phyloP scores from a whole-genome alignment of 2,113 vertebrate genomes.

The Petromus typicus region DNA sequence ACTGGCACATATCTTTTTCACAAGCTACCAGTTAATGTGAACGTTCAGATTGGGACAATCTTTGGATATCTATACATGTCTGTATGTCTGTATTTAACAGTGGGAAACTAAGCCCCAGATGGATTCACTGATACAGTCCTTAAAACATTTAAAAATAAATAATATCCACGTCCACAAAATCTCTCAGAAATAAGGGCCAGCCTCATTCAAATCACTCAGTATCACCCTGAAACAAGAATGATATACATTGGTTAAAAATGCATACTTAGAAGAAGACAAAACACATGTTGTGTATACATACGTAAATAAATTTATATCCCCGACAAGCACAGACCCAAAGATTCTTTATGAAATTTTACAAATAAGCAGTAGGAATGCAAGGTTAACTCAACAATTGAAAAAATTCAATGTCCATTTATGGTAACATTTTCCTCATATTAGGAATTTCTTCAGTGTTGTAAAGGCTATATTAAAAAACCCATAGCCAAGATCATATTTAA shows the following conservation, averaged over 20 bases:
- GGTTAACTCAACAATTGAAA: conserved; percentile 19
- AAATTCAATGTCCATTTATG: background rate
- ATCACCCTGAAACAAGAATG: background rate
- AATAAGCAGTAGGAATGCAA: background rate
- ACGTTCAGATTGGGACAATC: background rate
- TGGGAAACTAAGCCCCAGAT: background rate
- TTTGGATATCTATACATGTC: background rate
- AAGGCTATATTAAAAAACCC: background rate
- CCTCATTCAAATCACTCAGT: background rate
- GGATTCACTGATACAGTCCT: background rate
- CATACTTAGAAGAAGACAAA: background rate
- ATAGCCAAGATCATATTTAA: background rate
- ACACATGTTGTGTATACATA: background rate
- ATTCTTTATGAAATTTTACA: conserved; percentile 11
- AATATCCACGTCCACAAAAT: background rate
- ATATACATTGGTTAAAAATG: background rate
- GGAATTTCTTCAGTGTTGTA: background rate
- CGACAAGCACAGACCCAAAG: background rate
- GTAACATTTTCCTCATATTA: background rate
- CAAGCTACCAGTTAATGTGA: background rate
- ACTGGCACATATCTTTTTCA: background rate
- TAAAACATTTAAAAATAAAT: background rate
- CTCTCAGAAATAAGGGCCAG: background rate
- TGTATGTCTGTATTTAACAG: background rate
- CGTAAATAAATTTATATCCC: background rate